phyloP scores from a whole-genome alignment of 1,140 invertebrate species.

The Calephelis nemesis region DNA sequence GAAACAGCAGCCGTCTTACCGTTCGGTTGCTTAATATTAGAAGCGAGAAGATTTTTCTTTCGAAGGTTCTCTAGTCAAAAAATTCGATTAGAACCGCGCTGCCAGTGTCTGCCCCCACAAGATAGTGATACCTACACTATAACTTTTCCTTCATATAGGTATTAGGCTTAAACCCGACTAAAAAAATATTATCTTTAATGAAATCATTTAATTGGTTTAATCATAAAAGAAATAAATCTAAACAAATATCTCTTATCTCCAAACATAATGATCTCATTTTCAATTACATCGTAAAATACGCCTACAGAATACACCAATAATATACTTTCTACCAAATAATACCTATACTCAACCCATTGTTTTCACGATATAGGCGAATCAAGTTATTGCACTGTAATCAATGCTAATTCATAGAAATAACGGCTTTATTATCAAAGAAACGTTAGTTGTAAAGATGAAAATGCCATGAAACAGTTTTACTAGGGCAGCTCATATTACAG shows the following conservation, averaged over 20 bases:
- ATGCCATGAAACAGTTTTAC: slow-evolving; percentile 41
- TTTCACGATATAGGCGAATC: slow-evolving; percentile 70
- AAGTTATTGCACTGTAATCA: slow-evolving; percentile 58
- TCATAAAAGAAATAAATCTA: slow-evolving; percentile 16
- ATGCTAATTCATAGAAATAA: slow-evolving; percentile 30
- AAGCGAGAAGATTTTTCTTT: too few relatives aligned
- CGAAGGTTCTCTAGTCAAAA: too few relatives aligned
- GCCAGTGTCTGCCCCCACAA: too few relatives aligned
- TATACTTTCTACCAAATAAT: slow-evolving; percentile 49
- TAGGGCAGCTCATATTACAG: slow-evolving; percentile 50
- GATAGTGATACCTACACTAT: too few relatives aligned
- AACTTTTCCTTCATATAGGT: too few relatives aligned
- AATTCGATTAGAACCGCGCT: too few relatives aligned
- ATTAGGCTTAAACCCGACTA: too few relatives aligned
- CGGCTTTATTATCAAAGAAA: slow-evolving; percentile 33
- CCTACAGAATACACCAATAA: slow-evolving; percentile 50
- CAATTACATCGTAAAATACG: slow-evolving; percentile 35
- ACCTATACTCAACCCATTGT: slow-evolving; percentile 64
- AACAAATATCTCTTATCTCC: slow-evolving; percentile 23
- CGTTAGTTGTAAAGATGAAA: slow-evolving; percentile 33
- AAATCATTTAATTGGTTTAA: too few relatives aligned
- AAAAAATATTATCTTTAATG: too few relatives aligned
- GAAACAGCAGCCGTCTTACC: too few relatives aligned
- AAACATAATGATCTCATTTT: slow-evolving; percentile 28
- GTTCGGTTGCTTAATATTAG: too few relatives aligned